A percentile compares a stretch with the other conserved stretches of the same genome.
Conservation (phyloP, 92 coral and sea anemone genomes). For the Epizoanthus stellaris region DNA sequence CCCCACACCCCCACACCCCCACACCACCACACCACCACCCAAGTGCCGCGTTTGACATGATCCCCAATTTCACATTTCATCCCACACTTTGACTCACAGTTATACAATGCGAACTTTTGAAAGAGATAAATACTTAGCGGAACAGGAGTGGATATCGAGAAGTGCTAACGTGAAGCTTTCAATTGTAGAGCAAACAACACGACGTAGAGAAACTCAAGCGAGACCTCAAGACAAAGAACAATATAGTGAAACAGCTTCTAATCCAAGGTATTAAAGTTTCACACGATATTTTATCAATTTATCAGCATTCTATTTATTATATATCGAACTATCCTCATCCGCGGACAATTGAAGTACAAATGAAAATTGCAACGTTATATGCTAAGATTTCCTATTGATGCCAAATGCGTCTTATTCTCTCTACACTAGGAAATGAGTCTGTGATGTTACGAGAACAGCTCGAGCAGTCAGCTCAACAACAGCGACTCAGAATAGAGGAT, state of each 20-base stretch:
- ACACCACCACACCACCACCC: no score
- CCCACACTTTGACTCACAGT: no score
- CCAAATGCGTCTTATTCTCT: not conserved
- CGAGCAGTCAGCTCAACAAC: constrained; percentile 20
- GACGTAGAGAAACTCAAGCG: constrained; percentile 42
- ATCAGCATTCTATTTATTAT: not conserved
- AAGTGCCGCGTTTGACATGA: no score
- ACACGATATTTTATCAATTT: no score
- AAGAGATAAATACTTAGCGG: not conserved
- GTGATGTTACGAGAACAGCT: constrained; percentile 4
- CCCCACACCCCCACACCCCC: no score
- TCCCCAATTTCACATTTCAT: no score
- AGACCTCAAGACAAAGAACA: constrained; percentile 40
- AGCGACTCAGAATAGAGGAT: constrained; percentile 1
- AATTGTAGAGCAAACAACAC: constrained; percentile 33
- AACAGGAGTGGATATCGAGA: not conserved
- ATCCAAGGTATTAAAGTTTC: constrained; percentile 36
- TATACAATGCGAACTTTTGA: not conserved
- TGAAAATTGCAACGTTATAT: no score
- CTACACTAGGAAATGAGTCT: constrained; percentile 13
- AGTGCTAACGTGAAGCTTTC: not conserved
- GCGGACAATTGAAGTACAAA: no score
- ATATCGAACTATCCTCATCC: not conserved
- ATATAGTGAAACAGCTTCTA: constrained; percentile 50
- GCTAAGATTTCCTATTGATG: no score